phyloP scores from a whole-genome alignment of 2,888 invertebrate species.

The Cheilosia impressa region DNA sequence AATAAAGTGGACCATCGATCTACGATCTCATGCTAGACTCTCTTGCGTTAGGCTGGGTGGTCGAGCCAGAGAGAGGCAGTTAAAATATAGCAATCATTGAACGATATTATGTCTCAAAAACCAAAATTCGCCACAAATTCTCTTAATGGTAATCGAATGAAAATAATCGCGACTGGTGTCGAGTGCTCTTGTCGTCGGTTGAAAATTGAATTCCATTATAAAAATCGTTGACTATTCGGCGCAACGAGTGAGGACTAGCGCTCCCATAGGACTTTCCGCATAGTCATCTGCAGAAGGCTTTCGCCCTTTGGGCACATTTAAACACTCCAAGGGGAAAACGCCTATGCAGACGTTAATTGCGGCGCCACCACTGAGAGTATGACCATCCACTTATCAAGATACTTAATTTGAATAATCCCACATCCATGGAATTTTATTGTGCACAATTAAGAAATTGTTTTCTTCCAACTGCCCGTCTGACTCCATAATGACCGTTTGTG shows the following conservation, averaged over 20 bases:
- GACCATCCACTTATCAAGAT: conserved; percentile 19
- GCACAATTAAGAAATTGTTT: conserved; percentile 51
- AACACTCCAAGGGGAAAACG: not conserved
- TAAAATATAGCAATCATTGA: no score
- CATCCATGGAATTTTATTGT: conserved; percentile 57
- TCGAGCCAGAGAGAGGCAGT: no score
- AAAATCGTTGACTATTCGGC: conserved; percentile 39
- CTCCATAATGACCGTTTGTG: conserved; percentile 1
- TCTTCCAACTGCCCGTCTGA: not conserved
- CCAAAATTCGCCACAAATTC: conserved; percentile 56
- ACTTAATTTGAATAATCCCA: conserved; percentile 56
- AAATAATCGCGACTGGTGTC: conserved; percentile 64
- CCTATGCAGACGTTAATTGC: not conserved
- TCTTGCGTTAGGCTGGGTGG: no score
- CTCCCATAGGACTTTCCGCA: conserved; percentile 3
- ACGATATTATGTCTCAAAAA: not conserved
- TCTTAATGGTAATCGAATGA: conserved; percentile 64
- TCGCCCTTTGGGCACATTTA: conserved; percentile 1
- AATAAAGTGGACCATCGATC: no score
- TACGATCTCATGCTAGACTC: no score
- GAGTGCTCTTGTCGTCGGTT: conserved; percentile 36
- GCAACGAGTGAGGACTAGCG: conserved; percentile 7
- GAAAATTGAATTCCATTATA: conserved; percentile 40
- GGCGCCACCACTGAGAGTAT: conserved; percentile 34
- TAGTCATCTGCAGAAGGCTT: conserved; percentile 14